Evolutionary conservation across 2,113 vertebrate species (phyloP), one percentile per base, ranked within the genome.

Genomic region (Rhabdomys dilectus): DNA sequence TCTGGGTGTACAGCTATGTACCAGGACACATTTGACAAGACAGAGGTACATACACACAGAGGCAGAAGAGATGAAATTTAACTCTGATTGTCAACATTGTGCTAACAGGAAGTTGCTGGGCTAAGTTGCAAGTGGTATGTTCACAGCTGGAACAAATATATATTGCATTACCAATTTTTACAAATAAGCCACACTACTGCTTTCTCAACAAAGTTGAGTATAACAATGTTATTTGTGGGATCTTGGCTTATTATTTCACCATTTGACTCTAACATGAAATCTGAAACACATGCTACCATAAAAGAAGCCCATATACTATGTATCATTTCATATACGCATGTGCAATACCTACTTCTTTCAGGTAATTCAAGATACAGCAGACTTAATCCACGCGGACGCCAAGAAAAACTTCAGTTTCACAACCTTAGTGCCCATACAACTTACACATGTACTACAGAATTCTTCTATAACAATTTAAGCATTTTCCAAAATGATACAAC

Each of bases 401-500:
- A 45, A 45, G 0, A 0, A 1, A 0, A 0, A 3, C 0, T 9
- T 80, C 0, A 5, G 2, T 0, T n/a, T 42, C 0, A 0, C 1
- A 0, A 0, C 0, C 0, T n/a, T 96, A 86, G 0, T 0, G 0
- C 76, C 99, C 1, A 91, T 26, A 31, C 34, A 0, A 0, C 0
- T 0, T 99, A 99, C 53, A 2, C 0, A 0, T 99, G 98, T 95
- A 0, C 0, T 13, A 64, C 58, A 88, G 0, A 0, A 0, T 0
- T 96, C 22, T 0, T 0, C 0, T 96, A 95, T 76, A 0, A 11
- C 0, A 0, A 0, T 0, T 0, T 0, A 0, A 0, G 0, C n/a
- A 0, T 0, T 87, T 0, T 0, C 1, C 0, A 0, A 0, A 0
- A 0, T 22, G 0, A 0, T 0, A 0, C 4, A 45, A 0, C 0